phyloP scores from a whole-genome alignment of 1,140 invertebrate species.

The Ectropis grisescens region DNA sequence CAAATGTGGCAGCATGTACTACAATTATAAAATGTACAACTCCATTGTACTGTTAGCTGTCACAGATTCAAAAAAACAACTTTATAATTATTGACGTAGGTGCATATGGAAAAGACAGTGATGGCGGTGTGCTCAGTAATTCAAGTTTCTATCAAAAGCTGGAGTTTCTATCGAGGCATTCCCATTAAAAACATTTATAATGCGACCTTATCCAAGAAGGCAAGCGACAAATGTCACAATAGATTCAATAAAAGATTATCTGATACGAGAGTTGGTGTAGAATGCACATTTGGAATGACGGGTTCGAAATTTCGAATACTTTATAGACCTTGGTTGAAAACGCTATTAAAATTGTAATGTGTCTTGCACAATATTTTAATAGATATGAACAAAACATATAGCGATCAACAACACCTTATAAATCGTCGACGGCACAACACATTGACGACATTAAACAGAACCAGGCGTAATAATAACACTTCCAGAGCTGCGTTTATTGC shows the following conservation, averaged over 20 bases:
- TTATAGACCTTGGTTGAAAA: not conserved
- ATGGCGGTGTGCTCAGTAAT: slow-evolving; percentile 6
- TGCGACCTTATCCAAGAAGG: slow-evolving; percentile 6
- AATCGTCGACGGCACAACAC: not conserved
- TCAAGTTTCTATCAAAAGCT: slow-evolving; percentile 6
- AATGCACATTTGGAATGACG: slow-evolving; percentile 3
- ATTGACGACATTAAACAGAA: slow-evolving; percentile 2
- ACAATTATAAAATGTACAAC: slow-evolving; percentile 4
- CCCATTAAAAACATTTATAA: slow-evolving; percentile 5
- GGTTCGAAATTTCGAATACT: slow-evolving; percentile 2
- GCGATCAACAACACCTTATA: not conserved
- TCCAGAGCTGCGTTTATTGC: slow-evolving; percentile 2
- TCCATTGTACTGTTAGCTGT: slow-evolving; percentile 3
- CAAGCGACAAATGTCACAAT: slow-evolving; percentile 3
- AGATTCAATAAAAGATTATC: slow-evolving; percentile 4
- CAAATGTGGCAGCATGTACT: slow-evolving; percentile 4
- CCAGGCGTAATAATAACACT: slow-evolving; percentile 2
- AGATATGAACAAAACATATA: slow-evolving; percentile 3
- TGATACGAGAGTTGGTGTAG: slow-evolving; percentile 3
- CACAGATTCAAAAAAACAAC: slow-evolving; percentile 5
- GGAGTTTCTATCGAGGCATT: slow-evolving; percentile 3
- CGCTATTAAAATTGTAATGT: slow-evolving; percentile 1
- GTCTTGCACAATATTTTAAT: slow-evolving; percentile 3
- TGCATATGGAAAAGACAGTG: slow-evolving; percentile 7
- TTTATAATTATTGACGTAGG: slow-evolving; percentile 6